These are phyloP conservation scores for Osedax fenrisi DNA, from an alignment of 2,888 invertebrate genomes.

Conservation along the genomic window DNA sequence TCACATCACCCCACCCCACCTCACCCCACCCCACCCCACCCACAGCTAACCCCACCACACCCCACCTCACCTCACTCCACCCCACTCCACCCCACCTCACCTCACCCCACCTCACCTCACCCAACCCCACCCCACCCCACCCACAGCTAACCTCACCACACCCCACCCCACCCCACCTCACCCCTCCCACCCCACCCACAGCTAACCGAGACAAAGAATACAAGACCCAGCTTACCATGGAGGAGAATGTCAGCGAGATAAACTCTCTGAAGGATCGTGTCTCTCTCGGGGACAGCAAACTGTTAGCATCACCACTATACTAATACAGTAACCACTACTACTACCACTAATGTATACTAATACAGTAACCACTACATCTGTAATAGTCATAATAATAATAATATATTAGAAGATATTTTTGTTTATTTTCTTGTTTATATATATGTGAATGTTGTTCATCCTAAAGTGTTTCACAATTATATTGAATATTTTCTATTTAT, in stretches of 20 bases:
- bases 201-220: constrained; percentile 50
- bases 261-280: constrained; percentile 49
- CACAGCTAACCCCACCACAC: not conserved
- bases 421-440: too few relatives aligned
- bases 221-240: constrained; percentile 45
- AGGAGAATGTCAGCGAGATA: constrained; percentile 49
- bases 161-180: not conserved
- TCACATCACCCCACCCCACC: not conserved
- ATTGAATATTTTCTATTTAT: too few relatives aligned
- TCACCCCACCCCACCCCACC: not conserved
- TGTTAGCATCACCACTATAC: constrained; percentile 41
- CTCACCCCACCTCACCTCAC: not conserved
- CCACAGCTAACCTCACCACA: not conserved
- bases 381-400: too few relatives aligned
- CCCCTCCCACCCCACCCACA: not conserved
- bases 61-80: not conserved
- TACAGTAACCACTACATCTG: too few relatives aligned
- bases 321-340: too few relatives aligned
- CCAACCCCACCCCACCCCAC: not conserved
- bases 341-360: too few relatives aligned
- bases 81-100: not conserved
- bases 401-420: too few relatives aligned
- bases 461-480: too few relatives aligned
- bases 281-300: constrained; percentile 49
- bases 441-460: too few relatives aligned